Base-by-base conservation (phyloP, 2,888 invertebrate genomes). In the Xiphydria camelus region DNA sequence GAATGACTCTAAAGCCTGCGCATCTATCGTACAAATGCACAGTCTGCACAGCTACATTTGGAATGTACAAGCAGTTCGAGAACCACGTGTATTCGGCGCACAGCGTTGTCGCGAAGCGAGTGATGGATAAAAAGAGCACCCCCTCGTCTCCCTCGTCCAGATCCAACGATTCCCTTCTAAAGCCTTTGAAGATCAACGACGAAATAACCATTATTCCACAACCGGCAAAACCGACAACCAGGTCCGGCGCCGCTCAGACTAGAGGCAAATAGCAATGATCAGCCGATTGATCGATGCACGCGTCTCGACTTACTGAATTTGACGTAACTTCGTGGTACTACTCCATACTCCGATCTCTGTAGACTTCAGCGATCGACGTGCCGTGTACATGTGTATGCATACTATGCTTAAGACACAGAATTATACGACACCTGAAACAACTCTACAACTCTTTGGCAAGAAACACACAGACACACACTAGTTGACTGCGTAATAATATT, bases 1-100 rank as follows among this genome's bases (percentile, higher is more conserved):
- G 88, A 68, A 86, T 94, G 83, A 90, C 91, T 22, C 77, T 95
- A 56, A 94, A 94, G 71, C 94, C 94, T 15, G 94, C 94, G 23
- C 93, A 94, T 75, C 80, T 94, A 44, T 93, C 94, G 20, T 94
- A 94, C 81, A 94, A 94, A 77, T 94, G 94, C 77, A 94, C 94
- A 7, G 94, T 94, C 19, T 94, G 94, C 76, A 92, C 93, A 25
- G 94, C 94, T 17, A 94, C 94, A 2, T 94, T 94, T 70, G 91
- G 91, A 63, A 92, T 94, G 91, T 94, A 94, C 81, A 92, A 92
- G 77, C 89, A 92, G 68, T 94, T 94, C 65, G 94, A 94, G 73
- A 93, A 89, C 73, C 94, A 94, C 74, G 94, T 94, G 4, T 94
- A 94, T 70, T 91, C 92, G 25, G 93, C 92, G 14, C 94, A 94